phyloP scores from a whole-genome alignment of 1,140 invertebrate genomes.

The Penaeus chinensis region DNA sequence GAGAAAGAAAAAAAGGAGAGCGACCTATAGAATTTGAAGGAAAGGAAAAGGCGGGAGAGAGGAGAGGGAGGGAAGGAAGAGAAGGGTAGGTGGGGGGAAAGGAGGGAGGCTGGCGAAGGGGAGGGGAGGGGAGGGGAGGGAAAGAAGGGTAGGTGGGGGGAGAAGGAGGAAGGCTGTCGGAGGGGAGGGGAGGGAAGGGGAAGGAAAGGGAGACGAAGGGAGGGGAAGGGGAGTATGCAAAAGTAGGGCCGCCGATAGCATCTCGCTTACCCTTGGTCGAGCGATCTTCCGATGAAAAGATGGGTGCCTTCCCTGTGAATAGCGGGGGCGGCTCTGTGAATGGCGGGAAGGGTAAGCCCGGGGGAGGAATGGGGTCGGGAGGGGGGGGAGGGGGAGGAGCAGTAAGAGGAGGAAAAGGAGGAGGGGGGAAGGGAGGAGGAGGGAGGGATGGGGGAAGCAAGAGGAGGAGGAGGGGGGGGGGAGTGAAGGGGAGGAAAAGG shows the following conservation, averaged over 20 bases:
- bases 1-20: neutral
- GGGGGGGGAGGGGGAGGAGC: no score
- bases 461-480: no score
- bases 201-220: neutral
- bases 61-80: neutral
- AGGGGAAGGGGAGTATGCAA: constrained; percentile 35
- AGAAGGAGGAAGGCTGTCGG: no score
- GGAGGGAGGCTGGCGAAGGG: neutral
- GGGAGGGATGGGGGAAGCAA: no score
- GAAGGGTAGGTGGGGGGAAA: neutral
- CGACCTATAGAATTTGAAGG: no score
- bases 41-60: neutral
- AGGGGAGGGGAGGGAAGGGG: neutral
- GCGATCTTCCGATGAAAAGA: no score
- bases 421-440: no score
- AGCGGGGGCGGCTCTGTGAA: constrained; percentile 12
- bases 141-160: neutral
- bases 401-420: no score
- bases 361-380: neutral
- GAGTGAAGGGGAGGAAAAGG: no score
- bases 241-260: constrained; percentile 27
- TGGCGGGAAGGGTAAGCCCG: constrained; percentile 19
- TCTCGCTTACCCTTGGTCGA: constrained; percentile 10
- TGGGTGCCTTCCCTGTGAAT: constrained; percentile 4
- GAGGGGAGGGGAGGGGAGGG: neutral